These are phyloP conservation scores for Chloromyia formosa DNA, from an alignment of 2,888 invertebrate species.

Conservation along the genomic window DNA sequence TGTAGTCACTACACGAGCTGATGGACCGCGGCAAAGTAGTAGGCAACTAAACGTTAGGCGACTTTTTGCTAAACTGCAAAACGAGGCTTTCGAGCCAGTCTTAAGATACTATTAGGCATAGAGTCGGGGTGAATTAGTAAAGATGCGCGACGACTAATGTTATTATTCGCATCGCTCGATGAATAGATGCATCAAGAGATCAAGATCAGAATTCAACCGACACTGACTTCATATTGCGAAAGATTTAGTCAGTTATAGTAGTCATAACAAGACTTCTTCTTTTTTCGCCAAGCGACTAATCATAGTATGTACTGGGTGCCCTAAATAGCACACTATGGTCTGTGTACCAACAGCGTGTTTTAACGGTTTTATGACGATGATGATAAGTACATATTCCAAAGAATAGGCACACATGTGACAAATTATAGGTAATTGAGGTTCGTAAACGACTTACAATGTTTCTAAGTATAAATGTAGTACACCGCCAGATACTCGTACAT, in stretches of 20 bases:
- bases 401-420: constrained; percentile 16
- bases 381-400: constrained; percentile 1
- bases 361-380: constrained; percentile 22
- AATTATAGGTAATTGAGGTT: constrained; percentile 17
- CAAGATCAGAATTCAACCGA: constrained; percentile 35
- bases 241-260: constrained; percentile 16
- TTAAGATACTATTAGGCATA: background rate
- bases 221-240: constrained; percentile 24
- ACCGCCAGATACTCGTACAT: background rate
- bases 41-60: background rate
- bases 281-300: constrained; percentile 12
- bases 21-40: background rate
- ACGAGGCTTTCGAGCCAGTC: background rate
- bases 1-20: background rate
- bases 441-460: background rate
- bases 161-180: constrained; percentile 26
- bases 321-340: constrained; percentile 6
- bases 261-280: constrained; percentile 2
- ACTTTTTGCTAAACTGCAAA: constrained; percentile 22
- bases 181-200: constrained; percentile 33
- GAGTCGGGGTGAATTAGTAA: constrained; percentile 1
- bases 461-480: background rate
- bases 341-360: background rate
- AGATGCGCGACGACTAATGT: background rate
- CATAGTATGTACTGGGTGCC: background rate